Percentiles rank a stretch among this genome's conserved stretches.
phyloP scores from a whole-genome alignment of 2,888 invertebrate species.

The Tetramorium bicarinatum region DNA sequence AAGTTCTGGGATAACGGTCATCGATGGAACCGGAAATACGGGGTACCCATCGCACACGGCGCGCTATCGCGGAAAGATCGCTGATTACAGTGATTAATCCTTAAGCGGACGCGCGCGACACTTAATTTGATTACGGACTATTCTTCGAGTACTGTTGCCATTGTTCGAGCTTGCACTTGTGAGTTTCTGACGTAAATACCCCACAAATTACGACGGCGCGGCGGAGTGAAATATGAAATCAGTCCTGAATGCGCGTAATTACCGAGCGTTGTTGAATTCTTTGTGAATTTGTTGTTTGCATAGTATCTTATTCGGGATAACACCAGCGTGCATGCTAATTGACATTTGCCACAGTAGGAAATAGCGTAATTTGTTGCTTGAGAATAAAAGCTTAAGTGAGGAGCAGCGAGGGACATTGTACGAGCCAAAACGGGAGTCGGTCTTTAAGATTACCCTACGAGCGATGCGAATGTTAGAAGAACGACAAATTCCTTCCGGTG shows the following conservation, averaged over 20 bases:
- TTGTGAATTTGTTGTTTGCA: slow-evolving; percentile 17
- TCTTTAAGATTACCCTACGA: neutral
- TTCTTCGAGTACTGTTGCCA: slow-evolving; percentile 47
- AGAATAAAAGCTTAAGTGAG: neutral
- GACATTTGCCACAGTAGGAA: slow-evolving; percentile 6
- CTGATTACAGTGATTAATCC: slow-evolving; percentile 71
- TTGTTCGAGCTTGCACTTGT: slow-evolving; percentile 51
- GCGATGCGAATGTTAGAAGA: neutral
- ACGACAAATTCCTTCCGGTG: slow-evolving; percentile 2
- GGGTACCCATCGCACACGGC: slow-evolving; percentile 36
- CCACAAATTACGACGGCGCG: slow-evolving; percentile 61
- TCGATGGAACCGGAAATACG: slow-evolving; percentile 67
- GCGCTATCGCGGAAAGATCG: slow-evolving; percentile 69
- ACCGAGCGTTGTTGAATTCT: slow-evolving; percentile 23
- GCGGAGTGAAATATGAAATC: slow-evolving; percentile 37
- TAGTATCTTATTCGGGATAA: neutral
- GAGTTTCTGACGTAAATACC: slow-evolving; percentile 39
- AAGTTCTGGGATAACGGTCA: slow-evolving; percentile 68
- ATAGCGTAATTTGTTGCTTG: neutral
- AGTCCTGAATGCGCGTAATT: slow-evolving; percentile 14
- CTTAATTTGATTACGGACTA: slow-evolving; percentile 66
- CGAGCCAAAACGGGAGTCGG: neutral
- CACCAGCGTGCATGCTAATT: neutral
- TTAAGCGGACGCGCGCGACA: slow-evolving; percentile 59
- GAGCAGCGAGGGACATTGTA: neutral